These are phyloP conservation scores for Craseonycteris thonglongyai DNA, from an alignment of 2,113 vertebrate species.

Conservation along the genomic window DNA sequence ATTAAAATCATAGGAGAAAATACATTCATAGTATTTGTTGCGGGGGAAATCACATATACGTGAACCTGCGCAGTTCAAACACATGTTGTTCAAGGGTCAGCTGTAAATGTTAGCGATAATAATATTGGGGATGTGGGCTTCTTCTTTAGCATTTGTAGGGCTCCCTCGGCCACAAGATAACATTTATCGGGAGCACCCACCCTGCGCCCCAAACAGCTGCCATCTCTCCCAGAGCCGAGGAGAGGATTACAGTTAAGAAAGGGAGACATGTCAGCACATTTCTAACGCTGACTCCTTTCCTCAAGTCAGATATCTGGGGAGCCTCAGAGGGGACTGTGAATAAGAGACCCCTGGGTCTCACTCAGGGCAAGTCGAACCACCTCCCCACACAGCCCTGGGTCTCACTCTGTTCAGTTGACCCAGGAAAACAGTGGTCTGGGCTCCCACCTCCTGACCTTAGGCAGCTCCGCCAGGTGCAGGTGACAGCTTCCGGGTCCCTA, in stretches of 20 bases:
- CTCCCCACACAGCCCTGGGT: background rate
- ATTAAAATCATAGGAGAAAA: background rate
- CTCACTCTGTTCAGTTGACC: background rate
- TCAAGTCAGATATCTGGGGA: background rate
- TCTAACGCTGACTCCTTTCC: background rate
- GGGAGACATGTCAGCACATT: background rate
- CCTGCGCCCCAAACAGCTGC: background rate
- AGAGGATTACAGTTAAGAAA: background rate
- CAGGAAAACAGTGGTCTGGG: background rate
- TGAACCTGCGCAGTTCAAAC: background rate
- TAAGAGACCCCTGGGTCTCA: too few species aligned
- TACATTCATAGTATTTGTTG: background rate
- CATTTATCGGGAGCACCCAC: background rate
- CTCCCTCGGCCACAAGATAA: background rate
- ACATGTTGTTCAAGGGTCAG: background rate
- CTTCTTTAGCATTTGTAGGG: background rate
- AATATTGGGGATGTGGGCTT: background rate
- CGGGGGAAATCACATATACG: background rate
- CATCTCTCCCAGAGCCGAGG: background rate
- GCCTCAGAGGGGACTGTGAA: background rate
- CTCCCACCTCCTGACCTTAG: background rate
- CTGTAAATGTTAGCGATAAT: background rate
- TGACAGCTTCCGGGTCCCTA: background rate
- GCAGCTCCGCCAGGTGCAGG: background rate
- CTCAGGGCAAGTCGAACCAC: background rate